Percentiles rank a stretch among this genome's conserved stretches.
Conservation (phyloP, 2,113 vertebrate genomes). For the Paradisaea rubra region DNA sequence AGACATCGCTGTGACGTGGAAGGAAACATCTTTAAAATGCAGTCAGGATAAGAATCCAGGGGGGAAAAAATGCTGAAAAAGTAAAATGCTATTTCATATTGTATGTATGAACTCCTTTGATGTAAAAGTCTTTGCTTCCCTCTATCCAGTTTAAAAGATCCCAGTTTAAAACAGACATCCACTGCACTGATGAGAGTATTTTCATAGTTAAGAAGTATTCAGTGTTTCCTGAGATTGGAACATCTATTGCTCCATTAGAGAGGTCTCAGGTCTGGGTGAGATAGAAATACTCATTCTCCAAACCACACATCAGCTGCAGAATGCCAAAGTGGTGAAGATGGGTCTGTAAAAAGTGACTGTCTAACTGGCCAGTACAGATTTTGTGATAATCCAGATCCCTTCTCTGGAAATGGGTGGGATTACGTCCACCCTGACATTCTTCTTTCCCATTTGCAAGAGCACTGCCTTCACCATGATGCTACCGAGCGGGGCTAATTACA, state of each 20-base stretch:
- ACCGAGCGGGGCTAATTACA: neutral
- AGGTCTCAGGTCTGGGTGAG: neutral
- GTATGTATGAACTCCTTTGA: neutral
- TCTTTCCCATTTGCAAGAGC: neutral
- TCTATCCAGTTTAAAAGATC: neutral
- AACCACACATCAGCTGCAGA: neutral
- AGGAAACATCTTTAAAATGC: neutral
- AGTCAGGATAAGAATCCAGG: neutral
- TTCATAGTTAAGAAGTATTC: neutral
- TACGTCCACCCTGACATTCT: accelerated
- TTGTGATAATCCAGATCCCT: neutral
- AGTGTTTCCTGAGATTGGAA: neutral
- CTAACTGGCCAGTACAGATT: neutral
- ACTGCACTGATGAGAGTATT: neutral
- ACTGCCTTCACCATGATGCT: neutral
- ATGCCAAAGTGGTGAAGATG: neutral
- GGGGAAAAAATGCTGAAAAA: neutral
- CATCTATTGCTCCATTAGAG: neutral
- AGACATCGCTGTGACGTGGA: neutral
- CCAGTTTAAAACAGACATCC: neutral
- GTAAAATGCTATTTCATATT: accelerated
- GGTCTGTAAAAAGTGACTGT: neutral
- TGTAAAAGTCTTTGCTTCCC: neutral
- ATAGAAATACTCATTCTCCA: neutral
- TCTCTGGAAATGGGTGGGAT: neutral